Conservation (phyloP, 2,888 invertebrate genomes). For the Aromia moschata region DNA sequence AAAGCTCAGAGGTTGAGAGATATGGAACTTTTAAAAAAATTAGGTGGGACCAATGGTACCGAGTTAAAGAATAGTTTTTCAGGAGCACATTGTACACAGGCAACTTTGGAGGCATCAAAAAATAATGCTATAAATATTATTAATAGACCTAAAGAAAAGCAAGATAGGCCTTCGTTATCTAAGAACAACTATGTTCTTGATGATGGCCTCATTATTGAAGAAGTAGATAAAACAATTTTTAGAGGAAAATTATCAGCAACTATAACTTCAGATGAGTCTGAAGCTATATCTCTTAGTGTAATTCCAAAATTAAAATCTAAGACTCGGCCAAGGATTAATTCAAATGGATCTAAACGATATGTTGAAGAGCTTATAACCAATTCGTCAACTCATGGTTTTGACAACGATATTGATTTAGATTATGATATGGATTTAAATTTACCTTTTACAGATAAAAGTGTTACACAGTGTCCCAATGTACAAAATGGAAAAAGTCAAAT, state of each 20-base stretch:
- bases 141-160: conserved; percentile 45
- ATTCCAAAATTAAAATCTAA: conserved; percentile 46
- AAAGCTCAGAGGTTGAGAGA: conserved; percentile 70
- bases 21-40: conserved; percentile 68
- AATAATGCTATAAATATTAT: conserved; percentile 47
- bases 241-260: conserved; percentile 33
- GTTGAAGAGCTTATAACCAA: too few relatives aligned
- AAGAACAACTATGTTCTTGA: too few relatives aligned
- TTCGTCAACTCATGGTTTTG: not conserved
- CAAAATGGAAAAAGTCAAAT: too few relatives aligned
- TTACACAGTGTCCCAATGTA: too few relatives aligned
- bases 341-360: not conserved
- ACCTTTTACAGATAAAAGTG: too few relatives aligned
- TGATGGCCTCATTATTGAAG: conserved; percentile 30
- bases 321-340: conserved; percentile 13
- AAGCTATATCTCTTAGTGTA: conserved; percentile 37
- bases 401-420: conserved; percentile 7
- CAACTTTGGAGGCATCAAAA: conserved; percentile 49
- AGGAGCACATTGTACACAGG: conserved; percentile 43
- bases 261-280: conserved; percentile 38
- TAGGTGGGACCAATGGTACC: conserved; percentile 58
- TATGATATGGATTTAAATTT: conserved; percentile 33
- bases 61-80: conserved; percentile 43
- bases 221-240: conserved; percentile 35
- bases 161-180: not conserved